Evolutionary conservation across 2,888 invertebrate genomes (phyloP).

Genomic region (Neocrepidodera transversa): DNA sequence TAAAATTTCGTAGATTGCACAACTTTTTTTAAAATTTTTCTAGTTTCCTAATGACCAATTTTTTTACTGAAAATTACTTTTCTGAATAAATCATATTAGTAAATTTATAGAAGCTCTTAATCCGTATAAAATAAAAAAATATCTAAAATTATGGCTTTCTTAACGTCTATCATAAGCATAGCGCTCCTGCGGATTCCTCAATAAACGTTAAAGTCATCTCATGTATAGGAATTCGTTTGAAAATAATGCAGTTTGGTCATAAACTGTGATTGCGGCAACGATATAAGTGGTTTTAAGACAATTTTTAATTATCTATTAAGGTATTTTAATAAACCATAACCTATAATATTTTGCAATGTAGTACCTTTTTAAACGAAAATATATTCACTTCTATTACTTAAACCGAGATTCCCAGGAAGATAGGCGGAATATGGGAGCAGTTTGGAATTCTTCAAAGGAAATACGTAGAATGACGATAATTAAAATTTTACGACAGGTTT

Average conservation of each 20-base stretch:
- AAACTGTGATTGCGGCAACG: slow-evolving; percentile 29
- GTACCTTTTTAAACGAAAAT: slow-evolving; percentile 32
- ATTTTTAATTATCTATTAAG: slow-evolving; percentile 30
- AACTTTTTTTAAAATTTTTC: too few relatives aligned
- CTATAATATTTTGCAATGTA: slow-evolving; percentile 34
- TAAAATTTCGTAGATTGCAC: too few relatives aligned
- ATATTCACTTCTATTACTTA: slow-evolving; percentile 22
- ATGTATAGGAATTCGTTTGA: slow-evolving; percentile 13
- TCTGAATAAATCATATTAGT: too few relatives aligned
- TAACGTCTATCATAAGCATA: background rate
- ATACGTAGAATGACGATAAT: slow-evolving; percentile 21
- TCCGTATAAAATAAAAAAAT: background rate
- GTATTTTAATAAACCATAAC: slow-evolving; percentile 32
- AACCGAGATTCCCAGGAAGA: slow-evolving; percentile 27
- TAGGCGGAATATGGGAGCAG: slow-evolving; percentile 24
- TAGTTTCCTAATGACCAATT: too few relatives aligned
- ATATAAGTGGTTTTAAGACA: slow-evolving; percentile 28
- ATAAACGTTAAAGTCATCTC: slow-evolving; percentile 20
- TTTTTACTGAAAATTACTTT: too few relatives aligned
- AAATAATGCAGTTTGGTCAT: slow-evolving; percentile 30
- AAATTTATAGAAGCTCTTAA: too few relatives aligned
- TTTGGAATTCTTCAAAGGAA: slow-evolving; percentile 25
- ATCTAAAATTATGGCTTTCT: background rate
- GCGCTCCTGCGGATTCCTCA: slow-evolving; percentile 3
- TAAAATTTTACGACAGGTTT: slow-evolving; percentile 28